Base-by-base conservation (phyloP, 1,140 invertebrate species). In the Leptinotarsa undecemlineata region DNA sequence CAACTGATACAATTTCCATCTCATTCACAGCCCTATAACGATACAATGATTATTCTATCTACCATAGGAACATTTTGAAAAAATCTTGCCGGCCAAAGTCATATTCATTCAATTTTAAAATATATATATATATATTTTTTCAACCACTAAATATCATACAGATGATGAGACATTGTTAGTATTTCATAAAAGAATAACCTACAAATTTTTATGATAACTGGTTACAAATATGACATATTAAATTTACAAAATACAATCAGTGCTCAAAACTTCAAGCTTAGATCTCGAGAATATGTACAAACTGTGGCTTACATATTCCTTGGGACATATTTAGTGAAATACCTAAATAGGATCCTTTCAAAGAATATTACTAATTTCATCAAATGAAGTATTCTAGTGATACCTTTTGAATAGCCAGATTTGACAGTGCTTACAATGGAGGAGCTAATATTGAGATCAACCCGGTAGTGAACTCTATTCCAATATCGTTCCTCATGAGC, bases 171-270 rank as follows among this genome's bases (percentile, higher is more conserved):
- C 33, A 42, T 42, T 57, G 51, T 57, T 19, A 57, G 17, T 57
- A n/a, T 57, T 57, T 17, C 51, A 57, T 57, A n/a, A 57, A 57
- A 57, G 51, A 57, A 57, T 15, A 57, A 17, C 15, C 51, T 19
- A 57, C 0, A 6, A 15, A 57, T 57, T 19, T 15, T 57, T 19
- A 57, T 6, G 51, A 57, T 17, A 57, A 57, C 51, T 57, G 51
- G n/a, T 57, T 57, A 57, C 51, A 15, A 57, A 57, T 57, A 57
- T 57, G 51, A 57, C 4, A 57, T 57, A 71, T 74, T 64, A 71
- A 51, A 74, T 70, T 77, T 73, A 77, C 72, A 76, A 73, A 71
- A 69, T 72, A 76, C 75, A 76, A 26, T 76, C 68, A 74, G 75
- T 74, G 75, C 75, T 76, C 68, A 66, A 77, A 76, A 60, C n/a